These are phyloP conservation scores for Amblyopsis hoosieri DNA, from an alignment of 2,797 vertebrate species.

Conservation along the genomic window DNA sequence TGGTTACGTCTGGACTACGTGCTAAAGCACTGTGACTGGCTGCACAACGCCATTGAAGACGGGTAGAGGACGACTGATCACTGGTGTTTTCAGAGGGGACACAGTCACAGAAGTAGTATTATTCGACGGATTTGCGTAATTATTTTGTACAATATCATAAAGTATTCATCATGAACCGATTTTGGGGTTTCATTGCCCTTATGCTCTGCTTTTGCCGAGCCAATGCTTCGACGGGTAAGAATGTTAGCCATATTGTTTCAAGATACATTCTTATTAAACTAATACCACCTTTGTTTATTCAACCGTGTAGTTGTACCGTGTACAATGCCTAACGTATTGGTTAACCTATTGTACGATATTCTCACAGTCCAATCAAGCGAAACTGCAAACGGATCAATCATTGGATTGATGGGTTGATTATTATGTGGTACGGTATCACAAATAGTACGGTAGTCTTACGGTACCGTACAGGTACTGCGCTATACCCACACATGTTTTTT, in stretches of 20 bases:
- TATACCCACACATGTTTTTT: no score
- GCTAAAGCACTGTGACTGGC: constrained; percentile 10
- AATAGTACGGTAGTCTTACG: no score
- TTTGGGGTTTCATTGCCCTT: constrained; percentile 67
- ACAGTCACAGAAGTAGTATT: not conserved
- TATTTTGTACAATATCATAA: not conserved
- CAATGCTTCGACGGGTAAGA: constrained; percentile 75
- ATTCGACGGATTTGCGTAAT: not conserved
- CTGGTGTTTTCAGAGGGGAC: not conserved
- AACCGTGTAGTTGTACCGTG: no score
- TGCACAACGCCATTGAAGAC: constrained; percentile 24
- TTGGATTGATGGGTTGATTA: no score
- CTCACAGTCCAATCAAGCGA: no score
- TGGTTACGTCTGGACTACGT: constrained; percentile 58
- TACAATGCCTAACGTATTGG: not conserved
- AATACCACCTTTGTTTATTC: no score
- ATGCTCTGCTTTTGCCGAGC: constrained; percentile 66
- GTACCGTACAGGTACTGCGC: no score
- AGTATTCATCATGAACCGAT: constrained; percentile 60
- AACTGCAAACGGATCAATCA: no score
- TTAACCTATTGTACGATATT: no score
- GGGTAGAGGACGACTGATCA: constrained; percentile 66
- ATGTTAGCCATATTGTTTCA: constrained; percentile 63
- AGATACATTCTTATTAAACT: constrained; percentile 44
- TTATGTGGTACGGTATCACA: no score